Percentiles rank a stretch among this genome's conserved stretches.
These are phyloP conservation scores for Dermolepida albohirtum DNA, from an alignment of 2,888 invertebrate species.

Conservation along the genomic window DNA sequence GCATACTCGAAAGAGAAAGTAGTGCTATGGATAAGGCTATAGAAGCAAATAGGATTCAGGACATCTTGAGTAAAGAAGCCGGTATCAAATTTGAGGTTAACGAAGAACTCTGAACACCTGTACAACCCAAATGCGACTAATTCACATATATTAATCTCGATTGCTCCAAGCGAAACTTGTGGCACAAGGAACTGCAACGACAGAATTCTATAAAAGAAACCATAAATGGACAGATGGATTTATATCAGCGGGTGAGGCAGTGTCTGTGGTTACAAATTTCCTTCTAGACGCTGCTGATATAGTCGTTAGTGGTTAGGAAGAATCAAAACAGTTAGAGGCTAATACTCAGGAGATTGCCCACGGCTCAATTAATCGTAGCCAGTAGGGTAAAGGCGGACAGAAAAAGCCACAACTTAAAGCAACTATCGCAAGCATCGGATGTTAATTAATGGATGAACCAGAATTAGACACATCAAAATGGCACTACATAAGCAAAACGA, in stretches of 20 bases:
- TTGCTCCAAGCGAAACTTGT: no score
- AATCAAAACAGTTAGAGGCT: conserved; percentile 92
- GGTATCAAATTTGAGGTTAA: no score
- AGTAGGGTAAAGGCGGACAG: conserved; percentile 95
- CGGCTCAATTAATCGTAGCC: conserved; percentile 97
- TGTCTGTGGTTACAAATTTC: conserved; percentile 94
- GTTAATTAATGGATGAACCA: conserved; percentile 85
- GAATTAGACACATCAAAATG: conserved; percentile 91
- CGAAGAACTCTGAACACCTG: no score
- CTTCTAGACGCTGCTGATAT: conserved; percentile 93
- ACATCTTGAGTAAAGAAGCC: no score
- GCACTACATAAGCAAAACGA: conserved; percentile 93
- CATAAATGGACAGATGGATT: conserved; percentile 99
- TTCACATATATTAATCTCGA: no score
- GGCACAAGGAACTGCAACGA: conserved; percentile 83
- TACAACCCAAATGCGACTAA: no score
- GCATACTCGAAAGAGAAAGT: no score
- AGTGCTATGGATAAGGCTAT: no score
- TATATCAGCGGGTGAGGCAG: conserved; percentile 97
- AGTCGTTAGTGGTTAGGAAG: conserved; percentile 85
- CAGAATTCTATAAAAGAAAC: conserved; percentile 97
- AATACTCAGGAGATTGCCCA: conserved; percentile 97
- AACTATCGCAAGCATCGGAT: conserved; percentile 88
- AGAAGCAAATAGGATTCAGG: no score
- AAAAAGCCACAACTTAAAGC: conserved; percentile 81